Percentiles rank a stretch among this genome's conserved stretches.
Conservation (phyloP, 2,888 invertebrate genomes). For the Antitype chi region DNA sequence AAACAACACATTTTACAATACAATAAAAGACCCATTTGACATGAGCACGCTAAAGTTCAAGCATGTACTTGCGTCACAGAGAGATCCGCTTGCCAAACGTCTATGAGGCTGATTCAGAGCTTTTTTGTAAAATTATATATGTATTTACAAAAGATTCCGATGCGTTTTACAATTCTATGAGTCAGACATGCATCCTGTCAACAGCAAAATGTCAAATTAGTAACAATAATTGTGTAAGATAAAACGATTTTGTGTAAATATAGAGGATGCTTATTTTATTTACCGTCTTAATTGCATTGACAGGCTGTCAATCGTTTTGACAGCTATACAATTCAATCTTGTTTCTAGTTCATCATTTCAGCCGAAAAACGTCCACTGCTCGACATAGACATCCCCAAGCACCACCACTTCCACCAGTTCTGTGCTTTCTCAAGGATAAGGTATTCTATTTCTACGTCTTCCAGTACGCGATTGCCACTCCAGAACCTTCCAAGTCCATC, state of each 20-base stretch:
- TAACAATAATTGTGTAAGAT: slow-evolving; percentile 13
- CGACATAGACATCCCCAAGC: too few species aligned
- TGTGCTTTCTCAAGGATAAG: too few species aligned
- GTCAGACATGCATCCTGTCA: slow-evolving; percentile 28
- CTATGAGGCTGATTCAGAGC: slow-evolving; percentile 42
- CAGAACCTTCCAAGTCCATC: too few species aligned
- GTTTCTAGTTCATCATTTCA: not conserved
- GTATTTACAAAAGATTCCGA: not conserved
- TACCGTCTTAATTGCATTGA: not conserved
- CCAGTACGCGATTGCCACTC: too few species aligned
- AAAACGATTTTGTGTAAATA: not conserved
- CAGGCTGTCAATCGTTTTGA: not conserved
- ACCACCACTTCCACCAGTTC: too few species aligned
- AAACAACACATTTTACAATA: not conserved
- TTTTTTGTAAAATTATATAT: slow-evolving; percentile 31
- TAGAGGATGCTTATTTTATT: slow-evolving; percentile 6
- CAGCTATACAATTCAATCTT: not conserved
- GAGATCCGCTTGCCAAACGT: slow-evolving; percentile 40
- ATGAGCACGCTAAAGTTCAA: slow-evolving; percentile 37
- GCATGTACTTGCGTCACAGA: slow-evolving; percentile 37
- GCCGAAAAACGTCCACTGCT: too few species aligned
- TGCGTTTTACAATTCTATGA: slow-evolving; percentile 42
- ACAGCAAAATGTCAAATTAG: slow-evolving; percentile 24
- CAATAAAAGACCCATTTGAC: slow-evolving; percentile 26
- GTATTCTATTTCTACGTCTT: too few species aligned